Conservation (phyloP, 2,113 vertebrate species). For the Euleptes europaea region DNA sequence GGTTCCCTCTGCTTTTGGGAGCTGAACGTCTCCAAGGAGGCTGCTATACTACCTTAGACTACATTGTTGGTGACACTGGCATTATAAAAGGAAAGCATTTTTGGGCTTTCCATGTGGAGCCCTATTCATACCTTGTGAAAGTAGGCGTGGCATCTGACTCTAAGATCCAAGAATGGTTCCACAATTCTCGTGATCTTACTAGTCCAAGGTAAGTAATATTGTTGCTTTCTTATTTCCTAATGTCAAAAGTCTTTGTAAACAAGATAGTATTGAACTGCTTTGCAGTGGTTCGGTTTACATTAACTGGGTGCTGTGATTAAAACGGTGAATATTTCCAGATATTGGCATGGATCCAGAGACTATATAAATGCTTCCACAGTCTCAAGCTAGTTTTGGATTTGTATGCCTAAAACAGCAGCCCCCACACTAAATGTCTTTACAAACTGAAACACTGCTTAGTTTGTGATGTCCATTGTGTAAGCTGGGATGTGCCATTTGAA, state of each 20-base stretch:
- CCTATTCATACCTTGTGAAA: conserved; percentile 92
- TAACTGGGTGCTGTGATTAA: neutral
- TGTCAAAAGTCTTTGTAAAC: neutral
- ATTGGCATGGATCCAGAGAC: neutral
- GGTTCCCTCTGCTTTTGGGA: conserved; percentile 84
- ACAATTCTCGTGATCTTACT: conserved; percentile 85
- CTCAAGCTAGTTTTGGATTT: neutral
- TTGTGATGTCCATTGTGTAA: neutral
- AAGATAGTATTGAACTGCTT: neutral
- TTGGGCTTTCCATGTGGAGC: conserved; percentile 92
- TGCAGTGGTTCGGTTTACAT: neutral
- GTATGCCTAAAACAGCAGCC: neutral
- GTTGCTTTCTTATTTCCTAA: neutral
- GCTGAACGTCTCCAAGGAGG: conserved; percentile 91
- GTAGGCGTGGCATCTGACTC: conserved; percentile 90
- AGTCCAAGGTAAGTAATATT: conserved; percentile 88
- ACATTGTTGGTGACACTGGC: conserved; percentile 91
- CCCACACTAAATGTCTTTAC: neutral
- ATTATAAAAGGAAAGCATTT: conserved; percentile 92
- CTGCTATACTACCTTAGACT: conserved; percentile 88
- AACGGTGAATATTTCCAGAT: neutral
- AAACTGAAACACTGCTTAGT: neutral
- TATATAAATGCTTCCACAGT: neutral
- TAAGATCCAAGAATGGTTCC: conserved; percentile 93
- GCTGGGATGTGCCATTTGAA: neutral